A percentile compares a stretch with the other conserved stretches of the same genome.
Conservation (phyloP, 1,140 invertebrate genomes). For the Heliconius congener region DNA sequence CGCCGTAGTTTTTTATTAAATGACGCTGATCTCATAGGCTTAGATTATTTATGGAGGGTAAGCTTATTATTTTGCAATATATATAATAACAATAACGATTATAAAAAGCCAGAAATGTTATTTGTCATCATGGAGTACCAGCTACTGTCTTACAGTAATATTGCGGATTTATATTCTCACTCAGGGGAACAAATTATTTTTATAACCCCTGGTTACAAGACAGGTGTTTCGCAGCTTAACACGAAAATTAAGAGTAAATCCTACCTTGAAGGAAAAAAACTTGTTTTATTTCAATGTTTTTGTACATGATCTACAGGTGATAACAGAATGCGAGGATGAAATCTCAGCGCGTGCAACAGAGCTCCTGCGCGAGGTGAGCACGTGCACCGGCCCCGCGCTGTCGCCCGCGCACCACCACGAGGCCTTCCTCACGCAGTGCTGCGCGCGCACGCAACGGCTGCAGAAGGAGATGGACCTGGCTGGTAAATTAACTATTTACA, state of each 20-base stretch:
- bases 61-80: constrained; percentile 45
- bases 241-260: no score
- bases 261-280: no score
- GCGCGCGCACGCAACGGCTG: constrained; percentile 92
- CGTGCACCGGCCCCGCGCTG: constrained; percentile 94
- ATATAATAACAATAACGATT: not conserved
- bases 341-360: constrained; percentile 95
- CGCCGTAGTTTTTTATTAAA: constrained; percentile 90
- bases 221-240: no score
- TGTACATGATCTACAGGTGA: constrained; percentile 82
- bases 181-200: no score
- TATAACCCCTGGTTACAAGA: no score
- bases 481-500: constrained; percentile 1
- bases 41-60: constrained; percentile 98
- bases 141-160: no score
- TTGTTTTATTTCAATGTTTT: not conserved
- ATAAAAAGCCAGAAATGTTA: no score
- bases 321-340: constrained; percentile 93
- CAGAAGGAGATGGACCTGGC: constrained; percentile 58
- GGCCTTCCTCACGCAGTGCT: constrained; percentile 94
- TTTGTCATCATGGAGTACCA: no score
- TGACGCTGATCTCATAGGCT: constrained; percentile 95
- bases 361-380: constrained; percentile 95
- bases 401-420: constrained; percentile 94
- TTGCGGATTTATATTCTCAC: no score